Conservation (phyloP, 2,797 vertebrate species). For the Sebastes minor region DNA sequence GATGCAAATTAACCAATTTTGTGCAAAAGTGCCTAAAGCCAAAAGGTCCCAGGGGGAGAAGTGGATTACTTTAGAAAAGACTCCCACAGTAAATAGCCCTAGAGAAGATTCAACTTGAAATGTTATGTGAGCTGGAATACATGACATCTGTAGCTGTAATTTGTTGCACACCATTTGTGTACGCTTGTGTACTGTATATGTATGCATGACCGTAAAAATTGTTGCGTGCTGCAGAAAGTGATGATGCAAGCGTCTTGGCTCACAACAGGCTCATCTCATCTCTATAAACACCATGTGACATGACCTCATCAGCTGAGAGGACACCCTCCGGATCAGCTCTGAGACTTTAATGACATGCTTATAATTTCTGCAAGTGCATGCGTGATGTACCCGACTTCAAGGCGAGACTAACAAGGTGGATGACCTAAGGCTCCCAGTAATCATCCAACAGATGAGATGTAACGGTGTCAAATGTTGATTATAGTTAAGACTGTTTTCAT, state of each 20-base stretch:
- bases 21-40: conserved; percentile 54
- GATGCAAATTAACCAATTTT: conserved; percentile 57
- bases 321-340: conserved; percentile 37
- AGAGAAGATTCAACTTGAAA: conserved; percentile 21
- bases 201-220: conserved; percentile 3
- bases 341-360: conserved; percentile 57
- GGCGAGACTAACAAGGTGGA: conserved; percentile 23
- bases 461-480: neutral
- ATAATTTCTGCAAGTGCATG: conserved; percentile 22
- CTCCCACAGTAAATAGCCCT: conserved; percentile 29
- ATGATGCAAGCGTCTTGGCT: conserved; percentile 52
- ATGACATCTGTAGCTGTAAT: conserved; percentile 1
- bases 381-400: neutral
- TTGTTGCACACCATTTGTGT: neutral
- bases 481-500: neutral
- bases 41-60: conserved; percentile 29
- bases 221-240: conserved; percentile 19
- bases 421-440: conserved; percentile 12
- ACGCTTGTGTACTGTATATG: neutral
- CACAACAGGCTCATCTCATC: conserved; percentile 31
- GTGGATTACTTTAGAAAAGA: conserved; percentile 38
- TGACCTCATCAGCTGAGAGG: conserved; percentile 64
- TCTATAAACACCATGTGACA: conserved; percentile 61
- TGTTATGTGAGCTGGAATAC: conserved; percentile 1
- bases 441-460: neutral